Base-by-base conservation (phyloP, 2,888 invertebrate genomes). In the Cataglyphis altisquamis region DNA sequence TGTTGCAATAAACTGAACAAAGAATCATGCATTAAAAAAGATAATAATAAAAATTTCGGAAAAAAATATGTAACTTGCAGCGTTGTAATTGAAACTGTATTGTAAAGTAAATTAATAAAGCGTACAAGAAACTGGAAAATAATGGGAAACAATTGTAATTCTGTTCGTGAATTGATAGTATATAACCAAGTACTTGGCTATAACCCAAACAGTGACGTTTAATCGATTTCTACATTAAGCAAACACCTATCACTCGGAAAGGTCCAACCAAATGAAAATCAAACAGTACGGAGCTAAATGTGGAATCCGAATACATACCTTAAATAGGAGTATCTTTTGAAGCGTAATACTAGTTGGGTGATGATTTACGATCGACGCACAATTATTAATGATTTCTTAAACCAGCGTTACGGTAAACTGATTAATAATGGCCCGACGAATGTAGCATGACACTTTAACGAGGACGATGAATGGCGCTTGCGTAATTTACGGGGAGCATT, bases 361-460 rank as follows among this genome's bases (percentile, higher is more conserved):
- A 72, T 60, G 73, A 80, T 60, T 72, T 72, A 80, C 36, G 60
- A 12, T 60, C 36, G 18, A 5, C n/a, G 9, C 15, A 8, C 60
- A 72, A 80, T 78, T 72, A 70, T 70, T 78, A 78, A 55, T 32
- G 78, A 78, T 29, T 70, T 70, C 78, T 32, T 57, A 57, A 39
- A 39, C n/a, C 55, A 29, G 29, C 39, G 39, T 29, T 15, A 21
- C 15, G 55, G 41, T 29, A 45, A 78, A 41, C 39, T 39, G 41
- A 78, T 70, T 77, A 78, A 78, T 57, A 39, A 8, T 8, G 32
- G 12, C 15, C n/a, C n/a, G 29, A 39, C n/a, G 41, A 21, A 72
- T 60, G 45, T 72, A 48, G 32, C 55, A 21, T 60, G 78, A 78
- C 52, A 57, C 18, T 70, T 72, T 72, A 72, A 78, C 41, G 45